Percentiles rank a stretch among this genome's conserved stretches.
Conservation (phyloP, 2,113 vertebrate genomes). For the Chaetorhynchus papuensis region DNA sequence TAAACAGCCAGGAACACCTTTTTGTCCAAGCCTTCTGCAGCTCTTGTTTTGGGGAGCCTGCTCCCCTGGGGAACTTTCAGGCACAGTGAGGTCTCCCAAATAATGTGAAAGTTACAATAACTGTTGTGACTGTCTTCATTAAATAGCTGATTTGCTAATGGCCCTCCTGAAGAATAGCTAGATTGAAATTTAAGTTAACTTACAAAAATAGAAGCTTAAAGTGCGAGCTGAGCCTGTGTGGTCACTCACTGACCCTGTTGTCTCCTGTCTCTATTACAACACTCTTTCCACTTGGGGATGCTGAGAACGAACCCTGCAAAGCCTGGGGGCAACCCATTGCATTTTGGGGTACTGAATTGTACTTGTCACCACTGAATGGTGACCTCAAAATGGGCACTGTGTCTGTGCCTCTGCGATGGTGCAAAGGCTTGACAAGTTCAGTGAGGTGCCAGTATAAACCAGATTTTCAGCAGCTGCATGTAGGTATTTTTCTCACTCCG, state of each 20-base stretch:
- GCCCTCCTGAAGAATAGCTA: background rate
- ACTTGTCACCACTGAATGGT: background rate
- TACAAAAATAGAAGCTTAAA: background rate
- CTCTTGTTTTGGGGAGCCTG: background rate
- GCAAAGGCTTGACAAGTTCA: background rate
- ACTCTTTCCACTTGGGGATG: background rate
- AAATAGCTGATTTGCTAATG: background rate
- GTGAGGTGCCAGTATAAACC: background rate
- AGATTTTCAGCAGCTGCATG: background rate
- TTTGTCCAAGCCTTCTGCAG: background rate
- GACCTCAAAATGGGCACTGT: background rate
- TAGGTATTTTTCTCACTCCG: background rate
- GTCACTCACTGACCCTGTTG: fast-evolving
- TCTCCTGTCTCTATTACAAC: background rate
- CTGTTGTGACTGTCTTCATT: background rate
- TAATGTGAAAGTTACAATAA: background rate
- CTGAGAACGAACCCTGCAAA: background rate
- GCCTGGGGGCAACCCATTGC: background rate
- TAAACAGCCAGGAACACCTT: background rate
- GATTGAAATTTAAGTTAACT: background rate
- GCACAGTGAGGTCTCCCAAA: background rate
- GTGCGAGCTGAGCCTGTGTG: background rate
- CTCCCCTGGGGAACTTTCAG: background rate
- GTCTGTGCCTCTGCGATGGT: background rate
- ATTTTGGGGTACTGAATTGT: background rate